Conservation (phyloP, 2,888 invertebrate genomes). For the Phoenoteleia sp. region DNA sequence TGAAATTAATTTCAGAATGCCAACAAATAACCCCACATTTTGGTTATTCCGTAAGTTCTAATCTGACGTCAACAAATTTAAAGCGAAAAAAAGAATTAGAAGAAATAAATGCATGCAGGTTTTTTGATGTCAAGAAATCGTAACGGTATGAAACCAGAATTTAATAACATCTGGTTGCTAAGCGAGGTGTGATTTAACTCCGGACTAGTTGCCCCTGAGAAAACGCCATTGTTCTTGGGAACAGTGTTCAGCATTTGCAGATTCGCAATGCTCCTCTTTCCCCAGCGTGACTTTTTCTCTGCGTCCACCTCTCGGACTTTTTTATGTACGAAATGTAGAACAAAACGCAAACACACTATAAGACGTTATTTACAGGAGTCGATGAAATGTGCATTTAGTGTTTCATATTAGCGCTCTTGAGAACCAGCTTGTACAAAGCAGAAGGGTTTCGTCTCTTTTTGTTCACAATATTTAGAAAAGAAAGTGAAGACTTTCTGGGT, state of each 20-base stretch:
- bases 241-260: conserved; percentile 61
- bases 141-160: conserved; percentile 47
- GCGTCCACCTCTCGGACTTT: conserved; percentile 27
- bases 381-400: conserved; percentile 38
- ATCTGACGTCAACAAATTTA: too few species aligned
- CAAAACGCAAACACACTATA: conserved; percentile 50
- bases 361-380: conserved; percentile 55
- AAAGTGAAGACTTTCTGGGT: neutral
- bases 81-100: too few species aligned
- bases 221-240: conserved; percentile 63
- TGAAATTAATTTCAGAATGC: too few species aligned
- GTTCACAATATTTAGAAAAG: neutral
- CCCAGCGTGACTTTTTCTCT: conserved; percentile 55
- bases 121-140: too few species aligned
- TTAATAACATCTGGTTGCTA: conserved; percentile 65
- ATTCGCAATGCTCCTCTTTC: conserved; percentile 64
- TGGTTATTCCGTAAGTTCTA: too few species aligned
- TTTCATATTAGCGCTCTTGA: conserved; percentile 24
- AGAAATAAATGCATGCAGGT: too few species aligned
- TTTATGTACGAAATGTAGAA: conserved; percentile 55
- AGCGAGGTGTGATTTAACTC: conserved; percentile 63
- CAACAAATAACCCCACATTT: too few species aligned
- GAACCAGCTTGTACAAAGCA: neutral
- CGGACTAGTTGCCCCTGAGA: conserved; percentile 60
- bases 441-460: neutral